Conservation (phyloP, 2,797 vertebrate species). For the Echeneis naucrates region DNA sequence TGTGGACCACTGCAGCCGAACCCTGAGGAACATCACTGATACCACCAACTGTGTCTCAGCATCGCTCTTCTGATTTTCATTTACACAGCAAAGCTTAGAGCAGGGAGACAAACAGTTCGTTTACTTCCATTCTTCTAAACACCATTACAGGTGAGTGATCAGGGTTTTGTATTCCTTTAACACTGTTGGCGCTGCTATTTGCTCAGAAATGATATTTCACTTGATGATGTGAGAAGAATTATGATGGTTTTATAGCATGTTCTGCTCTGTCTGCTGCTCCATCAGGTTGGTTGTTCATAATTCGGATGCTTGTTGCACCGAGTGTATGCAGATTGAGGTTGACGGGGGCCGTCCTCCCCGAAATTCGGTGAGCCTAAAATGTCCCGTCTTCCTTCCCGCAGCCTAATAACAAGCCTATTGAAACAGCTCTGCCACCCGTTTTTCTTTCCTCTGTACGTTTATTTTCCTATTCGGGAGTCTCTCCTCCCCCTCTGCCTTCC, state of each 20-base stretch:
- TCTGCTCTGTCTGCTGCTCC: background rate
- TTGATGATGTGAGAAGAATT: background rate
- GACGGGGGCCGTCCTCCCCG: slow-evolving; percentile 4
- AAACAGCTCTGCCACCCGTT: slow-evolving; percentile 48
- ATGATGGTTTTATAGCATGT: background rate
- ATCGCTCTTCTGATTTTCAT: no score
- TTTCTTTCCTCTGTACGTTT: slow-evolving; percentile 67
- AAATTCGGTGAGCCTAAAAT: slow-evolving; percentile 52
- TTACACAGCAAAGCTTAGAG: no score
- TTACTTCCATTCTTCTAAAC: background rate
- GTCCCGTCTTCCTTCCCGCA: slow-evolving; percentile 54
- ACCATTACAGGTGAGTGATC: background rate
- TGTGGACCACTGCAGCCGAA: no score
- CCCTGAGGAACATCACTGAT: no score
- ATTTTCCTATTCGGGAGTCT: slow-evolving; percentile 61
- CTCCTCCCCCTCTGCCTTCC: slow-evolving; percentile 37
- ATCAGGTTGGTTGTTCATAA: background rate
- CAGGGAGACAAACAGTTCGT: no score
- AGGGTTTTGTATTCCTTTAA: background rate
- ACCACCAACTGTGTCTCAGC: no score
- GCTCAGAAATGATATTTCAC: background rate
- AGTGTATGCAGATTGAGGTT: slow-evolving; percentile 36
- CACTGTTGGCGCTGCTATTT: background rate
- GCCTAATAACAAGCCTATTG: slow-evolving; percentile 60
- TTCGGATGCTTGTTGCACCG: background rate